These are phyloP conservation scores for Enteromius trimaculatus DNA, from an alignment of 2,797 vertebrate genomes.

Conservation along the genomic window DNA sequence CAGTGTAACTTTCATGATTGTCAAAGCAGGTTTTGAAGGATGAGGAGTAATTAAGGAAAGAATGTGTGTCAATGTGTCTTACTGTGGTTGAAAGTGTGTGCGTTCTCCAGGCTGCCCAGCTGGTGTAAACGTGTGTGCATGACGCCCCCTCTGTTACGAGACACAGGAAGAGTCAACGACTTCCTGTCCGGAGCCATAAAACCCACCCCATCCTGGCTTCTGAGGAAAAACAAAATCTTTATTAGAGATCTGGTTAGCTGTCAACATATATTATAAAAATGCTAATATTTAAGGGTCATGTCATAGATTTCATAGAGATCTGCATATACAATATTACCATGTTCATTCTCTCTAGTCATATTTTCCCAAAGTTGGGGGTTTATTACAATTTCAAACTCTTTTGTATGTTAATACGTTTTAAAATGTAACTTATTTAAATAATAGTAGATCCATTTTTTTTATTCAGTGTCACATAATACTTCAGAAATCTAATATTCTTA, in stretches of 20 bases:
- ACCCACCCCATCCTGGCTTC: conserved; percentile 93
- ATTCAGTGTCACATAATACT: background rate
- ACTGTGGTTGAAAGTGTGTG: conserved; percentile 98
- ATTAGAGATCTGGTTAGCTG: conserved; percentile 69
- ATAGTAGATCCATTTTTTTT: background rate
- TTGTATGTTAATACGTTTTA: background rate
- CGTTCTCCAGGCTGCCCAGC: conserved; percentile 92
- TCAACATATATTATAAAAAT: background rate
- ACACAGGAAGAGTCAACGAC: conserved; percentile 98
- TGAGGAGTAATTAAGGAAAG: background rate
- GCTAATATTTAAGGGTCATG: background rate
- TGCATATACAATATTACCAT: background rate
- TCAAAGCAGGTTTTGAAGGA: background rate
- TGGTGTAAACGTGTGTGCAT: conserved; percentile 96
- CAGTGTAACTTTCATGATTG: conserved; percentile 81
- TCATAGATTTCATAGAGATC: background rate
- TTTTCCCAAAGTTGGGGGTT: background rate
- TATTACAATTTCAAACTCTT: background rate
- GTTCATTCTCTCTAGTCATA: background rate
- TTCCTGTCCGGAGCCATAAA: conserved; percentile 92
- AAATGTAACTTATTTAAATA: background rate
- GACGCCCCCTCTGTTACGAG: conserved; percentile 97
- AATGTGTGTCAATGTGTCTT: conserved; percentile 66
- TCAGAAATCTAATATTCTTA: background rate
- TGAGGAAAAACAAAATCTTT: conserved; percentile 66